These are phyloP conservation scores for Lepidurus packardi DNA, from an alignment of 1,140 invertebrate species.

Conservation along the genomic window DNA sequence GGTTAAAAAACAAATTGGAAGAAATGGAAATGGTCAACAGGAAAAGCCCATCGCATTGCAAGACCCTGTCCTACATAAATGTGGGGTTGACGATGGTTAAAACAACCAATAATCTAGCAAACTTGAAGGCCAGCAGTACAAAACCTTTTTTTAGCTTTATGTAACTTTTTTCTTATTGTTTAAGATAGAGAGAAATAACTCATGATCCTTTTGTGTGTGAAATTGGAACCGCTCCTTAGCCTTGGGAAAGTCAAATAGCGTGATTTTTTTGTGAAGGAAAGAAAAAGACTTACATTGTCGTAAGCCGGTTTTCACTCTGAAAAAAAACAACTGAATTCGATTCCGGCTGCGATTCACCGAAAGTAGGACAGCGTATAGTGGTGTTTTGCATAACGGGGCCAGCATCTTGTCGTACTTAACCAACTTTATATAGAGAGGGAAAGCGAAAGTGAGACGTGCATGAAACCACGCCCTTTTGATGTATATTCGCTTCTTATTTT, in stretches of 20 bases:
- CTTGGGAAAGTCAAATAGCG: too few species aligned
- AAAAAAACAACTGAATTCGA: not conserved
- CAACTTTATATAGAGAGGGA: not conserved
- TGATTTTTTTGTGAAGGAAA: not conserved
- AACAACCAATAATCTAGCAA: not conserved
- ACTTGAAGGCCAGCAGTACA: not conserved
- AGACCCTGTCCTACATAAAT: conserved; percentile 16
- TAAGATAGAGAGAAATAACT: not conserved
- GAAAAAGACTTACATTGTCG: not conserved
- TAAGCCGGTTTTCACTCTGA: not conserved
- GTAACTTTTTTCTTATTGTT: not conserved
- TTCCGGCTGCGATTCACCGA: conserved; percentile 13
- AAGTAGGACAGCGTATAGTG: not conserved
- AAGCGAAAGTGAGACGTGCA: not conserved
- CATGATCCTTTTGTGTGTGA: not conserved
- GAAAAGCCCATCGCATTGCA: not conserved
- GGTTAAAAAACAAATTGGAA: not conserved
- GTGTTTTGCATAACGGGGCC: conserved; percentile 12
- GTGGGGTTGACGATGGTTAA: not conserved
- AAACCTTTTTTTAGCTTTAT: not conserved
- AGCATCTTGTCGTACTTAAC: not conserved
- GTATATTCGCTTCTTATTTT: too few species aligned
- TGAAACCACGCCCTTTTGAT: not conserved
- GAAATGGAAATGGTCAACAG: conserved; percentile 13
- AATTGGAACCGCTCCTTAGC: too few species aligned